Base-by-base conservation (phyloP, 2,797 vertebrate species). In the Crenuchus spilurus region DNA sequence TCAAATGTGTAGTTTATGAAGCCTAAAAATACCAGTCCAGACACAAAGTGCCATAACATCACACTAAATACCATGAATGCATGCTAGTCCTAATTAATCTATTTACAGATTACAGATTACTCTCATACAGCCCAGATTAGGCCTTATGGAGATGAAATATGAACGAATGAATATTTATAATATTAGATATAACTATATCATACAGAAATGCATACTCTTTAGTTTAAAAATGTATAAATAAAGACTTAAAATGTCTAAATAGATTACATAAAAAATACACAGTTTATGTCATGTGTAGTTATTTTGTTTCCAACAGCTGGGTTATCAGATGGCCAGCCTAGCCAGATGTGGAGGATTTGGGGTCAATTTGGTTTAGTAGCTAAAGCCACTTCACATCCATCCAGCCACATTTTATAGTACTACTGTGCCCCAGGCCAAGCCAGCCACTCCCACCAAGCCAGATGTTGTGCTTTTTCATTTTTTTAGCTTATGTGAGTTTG, bases 281-380 rank as follows among this genome's bases (percentile, higher is more conserved):
- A 6, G 16, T 44, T 16, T 6, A 42, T 1, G 16, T 14, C 49
- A 46, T 33, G 46, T 58, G 48, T 26, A 55, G 39, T 16, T 48
- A 20, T 49, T 62, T 22, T 70, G 16, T 41, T 54, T n/a, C 52
- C 48, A 67, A 41, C 24, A 57, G 42, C 16, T 64, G 58, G 67
- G 69, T 64, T 55, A 63, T 63, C 58, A 70, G 57, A 57, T 57
- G 39, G 51, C 4, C 51, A 57, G 39, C 1, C 46, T 44, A 22
- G 48, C 24, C 39, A 70, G 66, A 64, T 70, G 58, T 76, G 58
- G 9, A 64, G 52, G 62, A 74, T 66, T 74, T 65, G 48, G 39
- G 28, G 16, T 57, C 20, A 61, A 8, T 16, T 54, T 70, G 48
- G 60, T 72, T 41, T 62, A 62, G 33, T 52, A 31, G 18, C 4